phyloP scores from a whole-genome alignment of 1,140 invertebrate genomes.

The Pantala flavescens region DNA sequence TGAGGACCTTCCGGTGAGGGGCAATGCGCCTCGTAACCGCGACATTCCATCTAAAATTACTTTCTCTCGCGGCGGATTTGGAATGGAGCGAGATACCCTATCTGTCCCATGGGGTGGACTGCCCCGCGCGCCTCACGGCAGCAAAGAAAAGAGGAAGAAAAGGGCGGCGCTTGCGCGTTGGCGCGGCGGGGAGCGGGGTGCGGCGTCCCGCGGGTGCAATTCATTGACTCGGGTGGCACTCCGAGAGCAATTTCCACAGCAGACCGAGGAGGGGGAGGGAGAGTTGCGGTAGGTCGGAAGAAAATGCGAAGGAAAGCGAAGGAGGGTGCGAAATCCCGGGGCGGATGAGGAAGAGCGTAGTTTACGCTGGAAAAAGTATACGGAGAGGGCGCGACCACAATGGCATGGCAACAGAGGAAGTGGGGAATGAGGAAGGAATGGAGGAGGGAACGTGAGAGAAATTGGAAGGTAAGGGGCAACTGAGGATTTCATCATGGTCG shows the following conservation, averaged over 20 bases:
- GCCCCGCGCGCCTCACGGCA: not conserved
- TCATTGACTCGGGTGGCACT: slow-evolving; percentile 3
- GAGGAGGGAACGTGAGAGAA: not conserved
- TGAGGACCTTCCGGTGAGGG: no score
- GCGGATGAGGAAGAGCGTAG: not conserved
- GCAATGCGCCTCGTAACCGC: no score
- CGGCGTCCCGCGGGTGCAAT: not conserved
- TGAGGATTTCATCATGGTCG: no score
- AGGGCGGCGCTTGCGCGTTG: not conserved
- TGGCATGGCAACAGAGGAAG: not conserved
- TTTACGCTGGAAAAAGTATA: not conserved
- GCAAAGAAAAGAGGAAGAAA: not conserved
- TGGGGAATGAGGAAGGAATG: not conserved
- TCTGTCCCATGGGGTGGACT: not conserved
- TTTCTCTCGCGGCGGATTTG: no score
- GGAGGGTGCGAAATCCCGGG: not conserved
- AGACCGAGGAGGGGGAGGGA: slow-evolving; percentile 1
- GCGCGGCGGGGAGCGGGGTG: not conserved
- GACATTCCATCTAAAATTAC: no score
- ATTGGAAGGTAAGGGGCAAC: not conserved
- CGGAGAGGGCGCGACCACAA: not conserved
- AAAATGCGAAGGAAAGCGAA: not conserved
- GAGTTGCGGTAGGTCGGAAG: not conserved
- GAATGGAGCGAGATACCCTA: not conserved
- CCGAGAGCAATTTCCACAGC: not conserved